phyloP scores from a whole-genome alignment of 2,888 invertebrate genomes.

The Molorchus minor region DNA sequence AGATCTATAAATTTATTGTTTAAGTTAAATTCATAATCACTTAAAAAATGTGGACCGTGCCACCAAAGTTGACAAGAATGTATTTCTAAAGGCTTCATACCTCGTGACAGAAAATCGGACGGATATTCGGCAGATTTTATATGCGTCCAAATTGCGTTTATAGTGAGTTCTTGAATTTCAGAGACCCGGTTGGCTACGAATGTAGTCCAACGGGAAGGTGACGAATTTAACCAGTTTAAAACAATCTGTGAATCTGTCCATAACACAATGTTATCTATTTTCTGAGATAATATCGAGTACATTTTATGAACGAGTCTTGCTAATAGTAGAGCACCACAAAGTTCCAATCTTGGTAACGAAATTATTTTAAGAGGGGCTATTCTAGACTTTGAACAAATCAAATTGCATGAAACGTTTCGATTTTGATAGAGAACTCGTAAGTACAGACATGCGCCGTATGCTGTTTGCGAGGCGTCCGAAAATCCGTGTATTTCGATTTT shows the following conservation, averaged over 20 bases:
- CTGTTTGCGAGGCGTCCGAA: background rate
- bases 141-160: constrained; percentile 24
- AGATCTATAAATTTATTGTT: no score
- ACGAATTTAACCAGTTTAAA: constrained; percentile 21
- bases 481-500: background rate
- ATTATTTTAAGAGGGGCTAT: constrained; percentile 25
- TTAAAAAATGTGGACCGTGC: no score
- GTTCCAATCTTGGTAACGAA: constrained; percentile 29
- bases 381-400: constrained; percentile 17
- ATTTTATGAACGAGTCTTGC: constrained; percentile 12
- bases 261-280: constrained; percentile 8
- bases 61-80: no score
- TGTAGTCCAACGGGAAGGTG: constrained; percentile 22
- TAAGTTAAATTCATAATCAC: no score
- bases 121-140: constrained; percentile 21
- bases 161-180: constrained; percentile 26
- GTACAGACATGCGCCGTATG: constrained; percentile 1
- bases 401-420: background rate
- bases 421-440: background rate
- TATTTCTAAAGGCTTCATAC: background rate
- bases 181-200: constrained; percentile 33
- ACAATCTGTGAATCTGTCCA: constrained; percentile 32
- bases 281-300: background rate
- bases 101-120: background rate
- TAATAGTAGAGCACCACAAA: constrained; percentile 23